Base-by-base conservation (phyloP, 2,888 invertebrate species). In the Julus scandinavius region DNA sequence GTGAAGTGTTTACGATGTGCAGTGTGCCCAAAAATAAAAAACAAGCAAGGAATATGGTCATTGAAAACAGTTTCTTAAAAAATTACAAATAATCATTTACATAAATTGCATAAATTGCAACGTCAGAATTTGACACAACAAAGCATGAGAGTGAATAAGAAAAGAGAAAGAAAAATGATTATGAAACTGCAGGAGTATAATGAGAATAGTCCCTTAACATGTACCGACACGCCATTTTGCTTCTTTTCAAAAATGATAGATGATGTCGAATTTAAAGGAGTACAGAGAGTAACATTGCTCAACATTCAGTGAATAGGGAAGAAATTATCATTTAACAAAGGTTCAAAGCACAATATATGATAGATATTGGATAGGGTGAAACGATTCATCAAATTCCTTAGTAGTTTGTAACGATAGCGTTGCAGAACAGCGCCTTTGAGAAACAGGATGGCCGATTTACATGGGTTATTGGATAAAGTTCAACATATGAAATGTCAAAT, bases 171-270 rank as follows among this genome's bases (percentile, higher is more conserved):
- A 72, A 72, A 29, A 1, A 72, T 20, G 72, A 29, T 11, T 72
- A 63, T 15, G 63, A 63, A 63, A 20, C 63, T 20, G 5, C 20
- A 63, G 20, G 20, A 11, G 20, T 11, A 72, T 72, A 72, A 72
- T 72, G 72, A 72, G 29, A 72, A 72, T 29, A 72, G 20, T 72
- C n/a, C 72, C 72, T 72, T 20, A 72, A 29, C 9, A 72, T 72
- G 29, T 72, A 20, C 29, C 72, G 11, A 72, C 20, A 63, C 63
- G 63, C 63, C 17, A 63, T n/a, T 63, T 63, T n/a, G 63, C 63
- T 72, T 20, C 72, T 20, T 72, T 72, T 20, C 72, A 20, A 29
- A 72, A 72, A 72, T 72, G 72, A 72, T 72, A 29, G 72, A 72
- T 72, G 72, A 29, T 11, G 72, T 29, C 72, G 72, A 72, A 29